Base-by-base conservation (phyloP, 2,113 vertebrate species). In the Pao palembangensis region DNA sequence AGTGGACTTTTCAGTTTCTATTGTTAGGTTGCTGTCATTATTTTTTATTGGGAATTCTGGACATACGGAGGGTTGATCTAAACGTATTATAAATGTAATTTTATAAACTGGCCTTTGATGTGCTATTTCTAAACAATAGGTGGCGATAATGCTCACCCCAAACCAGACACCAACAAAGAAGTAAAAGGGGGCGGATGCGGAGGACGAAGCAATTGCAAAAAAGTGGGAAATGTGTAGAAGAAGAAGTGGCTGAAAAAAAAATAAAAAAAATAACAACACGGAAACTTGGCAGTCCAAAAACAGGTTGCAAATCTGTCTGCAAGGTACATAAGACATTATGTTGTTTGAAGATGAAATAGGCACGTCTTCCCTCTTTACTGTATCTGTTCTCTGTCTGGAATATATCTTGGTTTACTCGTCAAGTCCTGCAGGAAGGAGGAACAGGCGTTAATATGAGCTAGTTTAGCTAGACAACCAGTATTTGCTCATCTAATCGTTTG, bases 271-370 rank as follows among this genome's bases (percentile, higher is more conserved):
- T 76, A 81, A 82, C 70, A 82, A 71, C 75, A 81, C 73, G 75
- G 78, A 19, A 79, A 67, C 55, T 70, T 81, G 68, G 68, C 64
- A 82, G 69, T 76, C 72, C 78, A 63, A 85, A 83, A 86, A 78
- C 78, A 85, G 79, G 76, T 83, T 78, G 74, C 62, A 79, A 69
- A 71, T 10, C 67, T 64, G 68, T 60, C 57, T 23, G 31, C 62
- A 28, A 84, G 79, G 73, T 84, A 85, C 63, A 73, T 65, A 50
- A 62, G 43, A 34, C 57, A 64, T 64, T 41, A 38, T 43, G 68
- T 52, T 69, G 57, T 60, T 72, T 76, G n/a, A 61, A 71, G 51
- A 19, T 34, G 69, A 48, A 50, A 50, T 51, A 38, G 7, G 41
- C 6, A 47, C 17, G 23, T 11, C 15, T 67, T 31, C 28, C 0